Evolutionary conservation across 2,113 vertebrate genomes (phyloP), one percentile per base, ranked within the genome.

Genomic region (Formicarius rufipectus): DNA sequence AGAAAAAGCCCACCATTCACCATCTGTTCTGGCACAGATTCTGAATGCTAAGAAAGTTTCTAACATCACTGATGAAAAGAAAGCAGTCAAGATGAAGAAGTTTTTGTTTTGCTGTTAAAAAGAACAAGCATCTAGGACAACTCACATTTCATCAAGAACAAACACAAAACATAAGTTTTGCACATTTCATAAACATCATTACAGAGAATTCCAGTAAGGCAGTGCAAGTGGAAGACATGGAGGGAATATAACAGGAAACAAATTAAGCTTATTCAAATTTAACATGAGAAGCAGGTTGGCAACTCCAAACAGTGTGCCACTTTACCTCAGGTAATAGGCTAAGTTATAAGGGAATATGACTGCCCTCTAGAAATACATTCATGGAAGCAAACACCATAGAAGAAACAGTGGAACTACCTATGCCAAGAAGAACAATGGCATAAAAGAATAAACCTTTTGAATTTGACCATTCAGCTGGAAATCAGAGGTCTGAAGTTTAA

Each of bases 1-100:
- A 94, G 89, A 96, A 93, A 90, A 93, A 91, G 82, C 91, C 96
- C 93, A 96, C 94, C 90, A 96, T 93, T 88, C 84, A 93, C 96
- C 94, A 96, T 96, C 96, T 96, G 94, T 92, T 97, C 93, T 89
- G 89, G 88, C 80, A 89, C 92, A 89, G 87, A 69, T 89, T 95
- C n/a, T 88, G 91, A 97, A 94, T 87, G 89, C 90, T 89, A 89
- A 94, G 79, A 77, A 91, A 96, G 55, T 92, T 96, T 95, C n/a
- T 75, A 80, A 30, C 90, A 94, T 53, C 81, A 74, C 53, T 85
- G 93, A 93, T 87, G 81, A 96, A 80, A 96, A 95, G 77, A 78
- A 91, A 86, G 84, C 72, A 95, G 77, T 89, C 75, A 80, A 81
- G 87, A 96, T 16, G 31, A 58, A 84, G 84, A 85, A 94, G 89